A percentile compares a stretch with the other conserved stretches of the same genome.
Conservation (phyloP, 2,797 vertebrate genomes). For the Kryptopterus vitreolus region DNA sequence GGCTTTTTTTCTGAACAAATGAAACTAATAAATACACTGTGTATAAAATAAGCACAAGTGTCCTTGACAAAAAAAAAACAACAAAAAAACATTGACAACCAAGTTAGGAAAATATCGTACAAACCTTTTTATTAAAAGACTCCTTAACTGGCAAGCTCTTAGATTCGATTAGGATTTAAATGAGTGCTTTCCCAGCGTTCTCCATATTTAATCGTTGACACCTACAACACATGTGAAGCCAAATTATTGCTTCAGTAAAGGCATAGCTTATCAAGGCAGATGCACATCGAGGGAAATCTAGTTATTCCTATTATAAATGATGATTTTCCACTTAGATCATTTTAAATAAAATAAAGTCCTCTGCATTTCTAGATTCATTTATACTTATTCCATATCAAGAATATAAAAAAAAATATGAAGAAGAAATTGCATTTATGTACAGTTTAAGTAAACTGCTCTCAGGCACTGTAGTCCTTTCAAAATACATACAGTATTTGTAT, state of each 20-base stretch:
- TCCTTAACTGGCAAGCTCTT: neutral
- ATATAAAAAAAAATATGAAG: neutral
- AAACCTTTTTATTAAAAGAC: neutral
- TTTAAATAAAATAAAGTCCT: neutral
- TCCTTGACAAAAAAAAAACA: neutral
- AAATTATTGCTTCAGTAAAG: conserved; percentile 12
- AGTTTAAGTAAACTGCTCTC: conserved; percentile 22
- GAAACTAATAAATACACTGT: neutral
- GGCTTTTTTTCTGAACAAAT: conserved; percentile 14
- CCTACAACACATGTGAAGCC: neutral
- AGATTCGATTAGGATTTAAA: neutral
- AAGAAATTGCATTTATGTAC: neutral
- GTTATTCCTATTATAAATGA: neutral
- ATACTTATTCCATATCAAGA: neutral
- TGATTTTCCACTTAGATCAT: neutral
- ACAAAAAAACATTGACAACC: neutral
- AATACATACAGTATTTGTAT: conserved; percentile 16
- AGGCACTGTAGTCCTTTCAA: conserved; percentile 37
- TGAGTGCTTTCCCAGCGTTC: neutral
- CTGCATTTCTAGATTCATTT: neutral
- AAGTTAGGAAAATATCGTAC: neutral
- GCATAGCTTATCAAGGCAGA: neutral
- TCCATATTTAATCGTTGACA: neutral
- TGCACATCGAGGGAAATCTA: neutral
- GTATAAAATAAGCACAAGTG: neutral